Percentiles rank a stretch among this genome's conserved stretches.
Evolutionary conservation across 1,140 invertebrate species (phyloP).

Genomic region (Euwallacea fornicatus): DNA sequence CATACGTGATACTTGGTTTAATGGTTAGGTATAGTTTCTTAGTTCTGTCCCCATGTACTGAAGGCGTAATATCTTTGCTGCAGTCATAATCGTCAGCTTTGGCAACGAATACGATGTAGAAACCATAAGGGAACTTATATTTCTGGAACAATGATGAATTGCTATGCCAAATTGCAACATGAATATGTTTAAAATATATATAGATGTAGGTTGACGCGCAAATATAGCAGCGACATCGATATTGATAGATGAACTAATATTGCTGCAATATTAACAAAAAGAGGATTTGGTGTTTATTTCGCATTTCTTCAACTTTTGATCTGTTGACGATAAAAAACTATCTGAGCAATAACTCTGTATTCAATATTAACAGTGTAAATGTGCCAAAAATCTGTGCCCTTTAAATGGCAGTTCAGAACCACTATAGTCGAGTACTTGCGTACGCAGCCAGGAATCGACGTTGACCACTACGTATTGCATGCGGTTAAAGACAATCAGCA

Average conservation of each 20-base stretch:
- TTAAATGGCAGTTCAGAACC: slow-evolving; percentile 58
- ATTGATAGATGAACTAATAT: no score
- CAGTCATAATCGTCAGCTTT: slow-evolving; percentile 76
- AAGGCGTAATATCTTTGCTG: slow-evolving; percentile 51
- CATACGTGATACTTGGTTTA: slow-evolving; percentile 61
- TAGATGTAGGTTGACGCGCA: no score
- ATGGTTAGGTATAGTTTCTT: slow-evolving; percentile 63
- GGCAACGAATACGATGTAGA: slow-evolving; percentile 81
- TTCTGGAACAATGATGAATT: slow-evolving; percentile 55
- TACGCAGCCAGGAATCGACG: slow-evolving; percentile 56
- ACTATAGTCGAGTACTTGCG: slow-evolving; percentile 60
- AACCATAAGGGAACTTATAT: slow-evolving; percentile 68
- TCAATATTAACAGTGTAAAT: slow-evolving; percentile 58
- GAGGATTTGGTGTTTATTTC: no score
- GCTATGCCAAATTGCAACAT: neutral
- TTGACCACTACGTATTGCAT: slow-evolving; percentile 59
- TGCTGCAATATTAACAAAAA: no score
- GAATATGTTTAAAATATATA: neutral
- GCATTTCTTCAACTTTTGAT: slow-evolving; percentile 31
- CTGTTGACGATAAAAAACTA: slow-evolving; percentile 52
- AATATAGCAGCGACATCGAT: no score
- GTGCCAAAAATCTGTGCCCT: slow-evolving; percentile 61
- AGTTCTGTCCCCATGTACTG: slow-evolving; percentile 47
- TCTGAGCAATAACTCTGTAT: slow-evolving; percentile 49
- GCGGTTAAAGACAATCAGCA: slow-evolving; percentile 59